Conservation (phyloP, 2,113 vertebrate species). For the Paralichthys olivaceus region DNA sequence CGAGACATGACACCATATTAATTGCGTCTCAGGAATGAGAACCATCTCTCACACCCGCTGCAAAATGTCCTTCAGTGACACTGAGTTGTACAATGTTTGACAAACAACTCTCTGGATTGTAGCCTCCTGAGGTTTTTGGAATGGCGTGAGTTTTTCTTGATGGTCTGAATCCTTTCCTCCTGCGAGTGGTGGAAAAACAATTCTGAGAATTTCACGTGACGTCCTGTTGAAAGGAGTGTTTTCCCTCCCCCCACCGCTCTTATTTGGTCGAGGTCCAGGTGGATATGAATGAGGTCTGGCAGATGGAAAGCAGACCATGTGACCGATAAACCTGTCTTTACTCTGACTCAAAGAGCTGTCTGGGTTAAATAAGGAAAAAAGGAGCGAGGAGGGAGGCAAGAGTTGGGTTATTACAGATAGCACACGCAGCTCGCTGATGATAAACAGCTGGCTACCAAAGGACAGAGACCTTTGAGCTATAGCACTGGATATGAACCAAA, state of each 20-base stretch:
- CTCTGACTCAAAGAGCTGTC: slow-evolving; percentile 29
- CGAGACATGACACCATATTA: slow-evolving; percentile 18
- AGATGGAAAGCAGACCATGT: slow-evolving; percentile 53
- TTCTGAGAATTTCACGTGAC: slow-evolving; percentile 53
- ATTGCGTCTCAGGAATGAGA: slow-evolving; percentile 21
- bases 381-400: neutral
- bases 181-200: slow-evolving; percentile 48
- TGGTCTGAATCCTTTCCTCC: slow-evolving; percentile 9
- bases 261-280: slow-evolving; percentile 16
- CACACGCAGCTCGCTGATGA: neutral
- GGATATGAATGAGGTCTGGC: slow-evolving; percentile 31
- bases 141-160: neutral
- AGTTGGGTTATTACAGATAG: slow-evolving; percentile 31
- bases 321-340: slow-evolving; percentile 46
- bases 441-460: slow-evolving; percentile 25
- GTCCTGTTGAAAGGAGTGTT: slow-evolving; percentile 40
- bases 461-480: neutral
- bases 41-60: slow-evolving; percentile 5
- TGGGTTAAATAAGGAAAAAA: neutral
- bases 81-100: neutral
- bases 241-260: neutral
- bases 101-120: neutral
- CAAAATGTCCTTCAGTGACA: slow-evolving; percentile 2
- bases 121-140: neutral
- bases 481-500: neutral